Conservation (phyloP, 2,113 vertebrate genomes). For the Chlorodrepanis virens region DNA sequence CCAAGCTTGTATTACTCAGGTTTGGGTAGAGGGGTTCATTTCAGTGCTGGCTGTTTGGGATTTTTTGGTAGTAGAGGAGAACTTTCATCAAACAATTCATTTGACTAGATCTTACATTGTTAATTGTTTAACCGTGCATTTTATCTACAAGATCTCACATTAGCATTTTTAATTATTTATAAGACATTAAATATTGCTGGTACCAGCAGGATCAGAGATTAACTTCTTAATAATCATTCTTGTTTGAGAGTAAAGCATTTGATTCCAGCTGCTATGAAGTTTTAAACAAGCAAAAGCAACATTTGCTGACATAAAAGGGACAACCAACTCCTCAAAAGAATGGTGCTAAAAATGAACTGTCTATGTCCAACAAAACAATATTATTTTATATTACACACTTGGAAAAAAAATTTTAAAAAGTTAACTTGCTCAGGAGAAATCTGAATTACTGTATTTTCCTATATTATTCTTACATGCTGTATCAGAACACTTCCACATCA, state of each 20-base stretch:
- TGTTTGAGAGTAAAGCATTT: not conserved
- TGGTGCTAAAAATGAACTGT: not conserved
- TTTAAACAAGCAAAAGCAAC: not conserved
- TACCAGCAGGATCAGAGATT: not conserved
- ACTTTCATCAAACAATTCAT: not conserved
- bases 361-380: not conserved
- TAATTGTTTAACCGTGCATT: not conserved
- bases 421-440: not conserved
- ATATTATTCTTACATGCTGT: not conserved
- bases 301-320: not conserved
- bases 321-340: not conserved
- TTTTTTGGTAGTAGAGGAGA: not conserved
- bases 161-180: constrained; percentile 28
- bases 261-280: constrained; percentile 8
- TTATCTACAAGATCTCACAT: not conserved
- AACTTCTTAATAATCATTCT: not conserved
- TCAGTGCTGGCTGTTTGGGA: not conserved
- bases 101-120: not conserved
- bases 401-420: not conserved
- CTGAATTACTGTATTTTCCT: not conserved
- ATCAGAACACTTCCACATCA: not conserved
- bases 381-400: not conserved
- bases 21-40: not conserved
- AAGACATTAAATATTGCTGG: constrained; percentile 12
- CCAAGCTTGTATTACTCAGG: not conserved